A percentile compares a stretch with the other conserved stretches of the same genome.
Evolutionary conservation across 2,113 vertebrate species (phyloP).

Genomic region (Grus americana): DNA sequence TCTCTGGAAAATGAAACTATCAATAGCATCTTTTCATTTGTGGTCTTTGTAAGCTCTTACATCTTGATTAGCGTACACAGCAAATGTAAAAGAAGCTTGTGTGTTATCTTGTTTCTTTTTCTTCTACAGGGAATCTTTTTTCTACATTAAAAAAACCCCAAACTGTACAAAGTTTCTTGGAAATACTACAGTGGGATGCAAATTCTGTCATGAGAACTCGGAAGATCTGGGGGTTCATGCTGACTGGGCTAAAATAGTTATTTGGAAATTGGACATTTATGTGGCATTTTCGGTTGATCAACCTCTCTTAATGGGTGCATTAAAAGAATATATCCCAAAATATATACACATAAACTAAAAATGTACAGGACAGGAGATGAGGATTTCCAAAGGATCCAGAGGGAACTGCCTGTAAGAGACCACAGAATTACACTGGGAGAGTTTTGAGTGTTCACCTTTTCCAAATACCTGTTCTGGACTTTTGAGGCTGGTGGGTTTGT

Average conservation of each 20-base stretch:
- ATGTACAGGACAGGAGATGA: neutral
- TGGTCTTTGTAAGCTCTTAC: neutral
- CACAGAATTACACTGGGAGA: neutral
- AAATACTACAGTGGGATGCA: neutral
- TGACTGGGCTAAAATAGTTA: neutral
- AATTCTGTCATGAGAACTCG: neutral
- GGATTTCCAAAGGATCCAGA: neutral
- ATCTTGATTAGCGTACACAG: neutral
- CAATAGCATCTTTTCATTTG: neutral
- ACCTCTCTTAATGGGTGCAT: neutral
- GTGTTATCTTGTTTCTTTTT: neutral
- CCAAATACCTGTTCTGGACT: neutral
- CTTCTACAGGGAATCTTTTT: neutral
- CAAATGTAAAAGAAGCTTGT: neutral
- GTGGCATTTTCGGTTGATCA: neutral
- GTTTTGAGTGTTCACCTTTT: neutral
- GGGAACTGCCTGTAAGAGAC: neutral
- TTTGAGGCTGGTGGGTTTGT: neutral
- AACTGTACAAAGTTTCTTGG: neutral
- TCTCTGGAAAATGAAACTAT: slow-evolving; percentile 30
- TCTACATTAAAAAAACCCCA: neutral
- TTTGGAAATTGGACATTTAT: neutral
- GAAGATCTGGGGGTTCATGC: neutral
- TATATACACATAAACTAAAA: neutral
- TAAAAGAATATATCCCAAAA: neutral